Evolutionary conservation across 2,113 vertebrate species (phyloP).

Genomic region (Syngnathus typhle): DNA sequence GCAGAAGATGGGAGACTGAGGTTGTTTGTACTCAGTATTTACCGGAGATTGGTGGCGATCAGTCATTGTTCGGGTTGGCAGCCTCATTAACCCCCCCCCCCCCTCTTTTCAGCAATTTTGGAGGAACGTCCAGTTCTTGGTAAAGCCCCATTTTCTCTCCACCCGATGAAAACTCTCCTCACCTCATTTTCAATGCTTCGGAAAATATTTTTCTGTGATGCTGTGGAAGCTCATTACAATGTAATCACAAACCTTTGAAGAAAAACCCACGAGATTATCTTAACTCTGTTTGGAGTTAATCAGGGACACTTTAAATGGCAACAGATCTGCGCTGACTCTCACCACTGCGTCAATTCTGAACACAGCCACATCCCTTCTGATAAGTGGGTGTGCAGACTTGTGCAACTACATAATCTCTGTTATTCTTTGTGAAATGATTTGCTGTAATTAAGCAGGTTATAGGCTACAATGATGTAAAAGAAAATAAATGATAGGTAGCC

Average conservation of each 20-base stretch:
- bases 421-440: not conserved
- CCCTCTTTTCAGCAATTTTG: too few relatives aligned
- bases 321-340: not conserved
- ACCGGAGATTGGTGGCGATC: too few relatives aligned
- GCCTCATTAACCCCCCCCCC: too few relatives aligned
- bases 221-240: too few relatives aligned
- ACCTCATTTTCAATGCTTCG: too few relatives aligned
- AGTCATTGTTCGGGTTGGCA: too few relatives aligned
- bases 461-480: not conserved
- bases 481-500: not conserved
- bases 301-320: not conserved
- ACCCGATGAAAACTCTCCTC: too few relatives aligned
- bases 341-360: not conserved
- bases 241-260: not conserved
- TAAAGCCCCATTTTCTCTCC: too few relatives aligned
- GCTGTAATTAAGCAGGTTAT: not conserved
- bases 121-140: too few relatives aligned
- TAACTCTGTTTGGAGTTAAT: not conserved
- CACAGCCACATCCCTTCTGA: not conserved
- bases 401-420: not conserved
- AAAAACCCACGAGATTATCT: not conserved
- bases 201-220: too few relatives aligned
- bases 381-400: not conserved
- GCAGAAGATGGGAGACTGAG: too few relatives aligned
- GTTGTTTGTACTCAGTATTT: too few relatives aligned